Percentiles rank a stretch among this genome's conserved stretches.
phyloP scores from a whole-genome alignment of 2,113 vertebrate genomes.

The Marcusenius ussheri region DNA sequence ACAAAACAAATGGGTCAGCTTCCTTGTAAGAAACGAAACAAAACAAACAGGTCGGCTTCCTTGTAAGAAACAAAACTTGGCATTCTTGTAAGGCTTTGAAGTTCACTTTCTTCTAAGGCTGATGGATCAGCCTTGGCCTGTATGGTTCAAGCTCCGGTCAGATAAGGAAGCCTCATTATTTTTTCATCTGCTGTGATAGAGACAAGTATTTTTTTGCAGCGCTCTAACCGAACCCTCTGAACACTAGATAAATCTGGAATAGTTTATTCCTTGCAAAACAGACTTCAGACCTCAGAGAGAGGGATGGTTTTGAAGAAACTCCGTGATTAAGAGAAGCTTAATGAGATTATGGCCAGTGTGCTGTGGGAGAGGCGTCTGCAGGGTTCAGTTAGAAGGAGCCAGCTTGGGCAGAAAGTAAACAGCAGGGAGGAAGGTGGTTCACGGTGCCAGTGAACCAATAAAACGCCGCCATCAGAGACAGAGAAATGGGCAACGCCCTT shows the following conservation, averaged over 20 bases:
- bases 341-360: conserved; percentile 43
- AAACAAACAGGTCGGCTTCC: too few species aligned
- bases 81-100: background rate
- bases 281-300: background rate
- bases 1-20: too few species aligned
- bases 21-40: too few species aligned
- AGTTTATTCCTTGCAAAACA: background rate
- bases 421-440: background rate
- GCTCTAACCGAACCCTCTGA: background rate
- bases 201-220: background rate
- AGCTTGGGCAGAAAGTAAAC: background rate
- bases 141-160: background rate
- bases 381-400: conserved; percentile 34
- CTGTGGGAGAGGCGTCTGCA: conserved; percentile 29
- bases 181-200: background rate
- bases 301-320: conserved; percentile 36
- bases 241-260: background rate
- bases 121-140: background rate
- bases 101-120: background rate
- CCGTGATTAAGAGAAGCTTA: conserved; percentile 43
- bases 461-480: background rate
- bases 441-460: background rate
- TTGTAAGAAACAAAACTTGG: too few species aligned
- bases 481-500: background rate
- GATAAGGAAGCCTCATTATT: background rate